Base-by-base conservation (phyloP, 2,888 invertebrate genomes). In the Serripes groenlandicus region DNA sequence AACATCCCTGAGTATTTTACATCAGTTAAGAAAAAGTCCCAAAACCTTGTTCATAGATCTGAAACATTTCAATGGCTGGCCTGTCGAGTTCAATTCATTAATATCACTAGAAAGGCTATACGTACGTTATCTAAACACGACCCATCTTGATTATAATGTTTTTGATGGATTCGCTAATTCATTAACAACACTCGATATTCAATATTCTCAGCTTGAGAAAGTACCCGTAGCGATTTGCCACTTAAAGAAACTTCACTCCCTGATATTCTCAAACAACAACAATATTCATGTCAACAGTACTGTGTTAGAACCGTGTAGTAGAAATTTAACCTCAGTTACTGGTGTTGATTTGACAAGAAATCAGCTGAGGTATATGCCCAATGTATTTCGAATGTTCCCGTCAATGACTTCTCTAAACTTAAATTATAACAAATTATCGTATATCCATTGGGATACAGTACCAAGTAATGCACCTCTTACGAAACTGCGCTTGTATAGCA, bases 381-480 rank as follows among this genome's bases (percentile, higher is more conserved):
- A 42, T 21, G 18, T 66, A 21, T 26, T 66, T 7, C 37, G 28
- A 9, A 42, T 23, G 23, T 66, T 66, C 42, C 66, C 66, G 9
- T 37, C 66, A 3, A 3, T 66, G 42, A 1, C 1, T 15, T 28
- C 9, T n/a, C 26, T 66, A 23, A n/a, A 37, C 11, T 23, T 66
- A 37, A 9, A 23, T 28, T 5, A 37, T 23, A 66, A 66, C 21
- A 23, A 66, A 42, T 28, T 66, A 0, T 15, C 37, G 26, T 66
- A 26, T 26, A 42, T 66, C n/a, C 66, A 42, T 66, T 66, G 66
- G 66, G 42, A 66, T 23, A n/a, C 37, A 15, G 28, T 66, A 26
- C 42, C 42, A 7, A 9, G 15, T 42, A 42, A 66, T 42, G 3
- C 9, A 1, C 2, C 42, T 5, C 42, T 66, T 0, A 66, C 42